Conservation (phyloP, 1,140 invertebrate genomes). For the Proctacanthus coquilletti region DNA sequence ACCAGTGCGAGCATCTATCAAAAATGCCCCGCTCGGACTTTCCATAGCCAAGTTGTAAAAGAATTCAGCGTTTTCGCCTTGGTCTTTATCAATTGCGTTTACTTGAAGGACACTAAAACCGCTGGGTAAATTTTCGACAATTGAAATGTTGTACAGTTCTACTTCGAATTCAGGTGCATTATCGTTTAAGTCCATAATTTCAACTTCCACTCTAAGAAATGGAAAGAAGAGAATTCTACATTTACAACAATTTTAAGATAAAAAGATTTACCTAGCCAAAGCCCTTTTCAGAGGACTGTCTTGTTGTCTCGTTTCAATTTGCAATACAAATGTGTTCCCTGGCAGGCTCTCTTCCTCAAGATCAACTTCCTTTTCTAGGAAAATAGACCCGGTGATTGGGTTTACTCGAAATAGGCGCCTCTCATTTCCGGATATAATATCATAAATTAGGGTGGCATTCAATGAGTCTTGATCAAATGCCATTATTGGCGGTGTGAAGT, state of each 20-base stretch:
- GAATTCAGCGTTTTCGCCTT: conserved; percentile 72
- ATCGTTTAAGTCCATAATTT: conserved; percentile 68
- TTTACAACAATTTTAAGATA: neutral
- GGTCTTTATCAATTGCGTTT: conserved; percentile 59
- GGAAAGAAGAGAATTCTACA: neutral
- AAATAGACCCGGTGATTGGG: conserved; percentile 54
- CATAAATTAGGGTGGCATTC: conserved; percentile 50
- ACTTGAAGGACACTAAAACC: conserved; percentile 74
- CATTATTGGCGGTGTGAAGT: conserved; percentile 50
- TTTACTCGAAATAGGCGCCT: conserved; percentile 53
- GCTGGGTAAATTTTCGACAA: conserved; percentile 78
- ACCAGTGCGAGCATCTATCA: conserved; percentile 58
- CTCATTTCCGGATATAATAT: conserved; percentile 60
- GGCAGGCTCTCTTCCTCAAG: conserved; percentile 52
- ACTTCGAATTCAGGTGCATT: conserved; percentile 74
- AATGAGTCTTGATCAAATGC: conserved; percentile 63
- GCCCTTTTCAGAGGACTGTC: conserved; percentile 63
- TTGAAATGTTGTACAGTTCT: conserved; percentile 78
- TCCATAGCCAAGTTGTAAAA: conserved; percentile 46
- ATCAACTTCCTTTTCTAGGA: conserved; percentile 62
- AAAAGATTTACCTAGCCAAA: conserved; percentile 32
- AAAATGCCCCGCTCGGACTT: conserved; percentile 54
- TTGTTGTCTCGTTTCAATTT: conserved; percentile 59
- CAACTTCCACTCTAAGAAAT: conserved; percentile 46
- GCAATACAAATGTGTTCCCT: conserved; percentile 56